A percentile compares a stretch with the other conserved stretches of the same genome.
These are phyloP conservation scores for Zapornia atra DNA, from an alignment of 2,113 vertebrate species.

Conservation along the genomic window DNA sequence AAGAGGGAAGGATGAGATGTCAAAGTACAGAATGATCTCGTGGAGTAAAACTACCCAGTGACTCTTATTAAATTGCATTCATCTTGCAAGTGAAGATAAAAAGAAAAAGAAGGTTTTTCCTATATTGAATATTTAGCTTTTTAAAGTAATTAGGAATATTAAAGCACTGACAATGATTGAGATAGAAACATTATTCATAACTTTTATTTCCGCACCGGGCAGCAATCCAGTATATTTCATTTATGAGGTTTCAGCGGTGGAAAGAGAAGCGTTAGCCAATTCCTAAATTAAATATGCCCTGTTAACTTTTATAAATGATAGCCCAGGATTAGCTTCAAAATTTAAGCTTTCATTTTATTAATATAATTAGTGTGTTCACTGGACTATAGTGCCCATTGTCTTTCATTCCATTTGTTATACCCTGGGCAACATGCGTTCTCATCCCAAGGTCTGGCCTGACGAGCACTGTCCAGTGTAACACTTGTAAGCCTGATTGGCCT, in stretches of 20 bases:
- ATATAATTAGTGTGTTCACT: conserved; percentile 67
- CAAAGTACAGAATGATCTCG: not conserved
- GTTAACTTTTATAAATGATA: conserved; percentile 92
- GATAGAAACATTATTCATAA: conserved; percentile 98
- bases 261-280: conserved; percentile 91
- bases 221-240: conserved; percentile 93
- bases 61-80: conserved; percentile 72
- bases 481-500: not conserved
- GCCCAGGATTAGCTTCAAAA: conserved; percentile 79
- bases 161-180: conserved; percentile 92
- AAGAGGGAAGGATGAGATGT: conserved; percentile 16
- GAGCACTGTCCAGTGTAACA: not conserved
- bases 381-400: conserved; percentile 19
- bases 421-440: not conserved
- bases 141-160: conserved; percentile 92
- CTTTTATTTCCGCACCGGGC: conserved; percentile 94
- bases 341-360: conserved; percentile 75
- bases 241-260: conserved; percentile 93
- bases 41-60: conserved; percentile 46
- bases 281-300: conserved; percentile 98
- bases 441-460: not conserved
- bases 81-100: conserved; percentile 77
- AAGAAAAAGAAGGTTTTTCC: conserved; percentile 75
- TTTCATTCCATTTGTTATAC: not conserved
- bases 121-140: conserved; percentile 82